These are phyloP conservation scores for Heliconius erato DNA, from an alignment of 2,888 invertebrate species.

Conservation along the genomic window DNA sequence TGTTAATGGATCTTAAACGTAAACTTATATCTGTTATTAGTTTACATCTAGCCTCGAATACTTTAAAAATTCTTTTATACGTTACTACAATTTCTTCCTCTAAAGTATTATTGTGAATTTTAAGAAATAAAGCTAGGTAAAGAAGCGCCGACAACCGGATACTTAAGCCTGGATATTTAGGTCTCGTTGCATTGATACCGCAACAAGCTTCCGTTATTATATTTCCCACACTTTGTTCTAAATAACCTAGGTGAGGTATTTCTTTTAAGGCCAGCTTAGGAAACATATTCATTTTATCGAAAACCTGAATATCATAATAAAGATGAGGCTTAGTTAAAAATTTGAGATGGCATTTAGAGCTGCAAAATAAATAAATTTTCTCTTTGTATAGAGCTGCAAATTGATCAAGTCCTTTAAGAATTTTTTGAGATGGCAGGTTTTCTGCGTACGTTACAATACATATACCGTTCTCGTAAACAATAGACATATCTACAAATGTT, in stretches of 20 bases:
- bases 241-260: conserved; percentile 86
- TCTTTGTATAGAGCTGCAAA: conserved; percentile 81
- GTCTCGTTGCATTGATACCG: conserved; percentile 81
- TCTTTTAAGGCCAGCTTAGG: conserved; percentile 75
- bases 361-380: conserved; percentile 86
- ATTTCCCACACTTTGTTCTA: conserved; percentile 86
- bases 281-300: conserved; percentile 67
- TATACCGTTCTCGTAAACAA: conserved; percentile 83
- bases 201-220: conserved; percentile 84
- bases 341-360: conserved; percentile 75
- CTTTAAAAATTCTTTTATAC: conserved; percentile 71
- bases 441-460: conserved; percentile 88
- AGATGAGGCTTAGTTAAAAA: conserved; percentile 83
- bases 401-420: conserved; percentile 75
- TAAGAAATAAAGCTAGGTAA: conserved; percentile 85
- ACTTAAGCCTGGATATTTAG: conserved; percentile 87
- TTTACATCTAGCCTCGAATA: conserved; percentile 72
- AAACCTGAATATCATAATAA: conserved; percentile 80
- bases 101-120: conserved; percentile 77
- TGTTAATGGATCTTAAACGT: conserved; percentile 81
- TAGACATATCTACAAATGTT: conserved; percentile 68
- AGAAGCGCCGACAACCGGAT: conserved; percentile 82
- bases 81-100: conserved; percentile 59
- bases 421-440: conserved; percentile 77
- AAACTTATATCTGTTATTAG: conserved; percentile 73